Conservation (phyloP, 2,797 vertebrate genomes). For the Oreortyx pictus region DNA sequence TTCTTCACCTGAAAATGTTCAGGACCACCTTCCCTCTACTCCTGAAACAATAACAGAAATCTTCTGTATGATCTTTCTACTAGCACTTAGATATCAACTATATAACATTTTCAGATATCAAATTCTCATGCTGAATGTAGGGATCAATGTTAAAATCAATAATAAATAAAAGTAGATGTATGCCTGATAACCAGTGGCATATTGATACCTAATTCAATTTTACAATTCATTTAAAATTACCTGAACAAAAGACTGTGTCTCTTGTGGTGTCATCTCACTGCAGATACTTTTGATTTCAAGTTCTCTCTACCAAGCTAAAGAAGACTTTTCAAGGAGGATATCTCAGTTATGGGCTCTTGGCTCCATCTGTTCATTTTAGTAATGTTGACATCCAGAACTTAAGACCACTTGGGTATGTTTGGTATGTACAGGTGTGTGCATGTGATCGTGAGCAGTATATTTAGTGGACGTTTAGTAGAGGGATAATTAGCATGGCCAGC, state of each 20-base stretch:
- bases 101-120: background rate
- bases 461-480: too few species aligned
- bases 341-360: background rate
- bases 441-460: background rate
- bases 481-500: too few species aligned
- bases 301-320: background rate
- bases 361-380: rapidly evolving
- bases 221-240: background rate
- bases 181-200: background rate
- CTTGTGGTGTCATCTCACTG: background rate
- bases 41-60: background rate
- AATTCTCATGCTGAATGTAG: background rate
- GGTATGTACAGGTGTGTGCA: background rate
- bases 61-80: background rate
- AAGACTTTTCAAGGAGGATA: background rate
- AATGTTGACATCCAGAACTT: background rate
- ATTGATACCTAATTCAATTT: background rate
- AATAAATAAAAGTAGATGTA: background rate
- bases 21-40: background rate
- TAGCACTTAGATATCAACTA: background rate
- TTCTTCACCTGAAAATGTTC: background rate
- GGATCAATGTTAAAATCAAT: background rate
- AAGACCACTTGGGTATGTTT: background rate
- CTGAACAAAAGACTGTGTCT: background rate
- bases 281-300: background rate